Conservation (phyloP, 2,113 vertebrate species). For the Mungos mungo region DNA sequence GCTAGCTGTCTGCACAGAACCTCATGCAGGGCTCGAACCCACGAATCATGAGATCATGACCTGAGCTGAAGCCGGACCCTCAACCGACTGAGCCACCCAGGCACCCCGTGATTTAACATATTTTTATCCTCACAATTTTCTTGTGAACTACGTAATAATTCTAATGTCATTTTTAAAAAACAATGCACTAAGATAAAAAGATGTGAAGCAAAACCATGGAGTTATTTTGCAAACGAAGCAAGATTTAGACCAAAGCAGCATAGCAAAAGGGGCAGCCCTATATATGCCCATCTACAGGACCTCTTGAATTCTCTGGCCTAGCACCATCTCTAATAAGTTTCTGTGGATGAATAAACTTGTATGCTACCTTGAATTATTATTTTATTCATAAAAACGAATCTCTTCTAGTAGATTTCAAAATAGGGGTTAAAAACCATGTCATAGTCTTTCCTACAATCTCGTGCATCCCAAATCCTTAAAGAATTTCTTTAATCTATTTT, state of each 20-base stretch:
- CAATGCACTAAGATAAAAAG: neutral
- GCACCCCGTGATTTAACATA: neutral
- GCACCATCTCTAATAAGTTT: no score
- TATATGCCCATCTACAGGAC: no score
- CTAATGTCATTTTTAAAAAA: neutral
- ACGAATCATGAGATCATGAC: no score
- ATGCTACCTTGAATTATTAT: neutral
- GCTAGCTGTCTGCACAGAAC: no score
- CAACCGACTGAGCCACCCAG: no score
- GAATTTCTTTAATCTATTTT: neutral
- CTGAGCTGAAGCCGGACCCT: no score
- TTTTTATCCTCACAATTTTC: neutral
- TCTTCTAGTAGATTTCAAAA: neutral
- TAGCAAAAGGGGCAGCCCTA: neutral
- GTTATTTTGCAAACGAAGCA: neutral
- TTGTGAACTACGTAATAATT: neutral
- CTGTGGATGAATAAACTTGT: neutral
- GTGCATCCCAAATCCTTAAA: neutral
- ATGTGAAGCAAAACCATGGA: neutral
- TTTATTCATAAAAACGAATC: neutral
- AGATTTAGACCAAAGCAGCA: neutral
- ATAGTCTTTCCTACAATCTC: neutral
- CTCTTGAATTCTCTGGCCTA: neutral
- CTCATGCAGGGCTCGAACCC: no score
- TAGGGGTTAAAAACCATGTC: neutral